Evolutionary conservation across 2,888 invertebrate species (phyloP), one percentile per base, ranked within the genome.

Genomic region (Pheosia tremula): DNA sequence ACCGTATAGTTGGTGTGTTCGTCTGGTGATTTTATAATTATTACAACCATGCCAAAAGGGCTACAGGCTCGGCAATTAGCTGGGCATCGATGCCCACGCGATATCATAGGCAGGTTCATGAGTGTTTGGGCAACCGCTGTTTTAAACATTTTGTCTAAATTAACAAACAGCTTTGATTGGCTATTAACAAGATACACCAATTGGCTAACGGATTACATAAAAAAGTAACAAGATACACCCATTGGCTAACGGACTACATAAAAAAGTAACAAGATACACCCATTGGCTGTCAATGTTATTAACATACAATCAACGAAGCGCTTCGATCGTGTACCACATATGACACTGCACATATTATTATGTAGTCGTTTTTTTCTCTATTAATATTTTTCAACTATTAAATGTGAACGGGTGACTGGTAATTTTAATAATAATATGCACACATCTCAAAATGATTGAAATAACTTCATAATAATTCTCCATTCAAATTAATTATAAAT

Each of bases 301-400:
- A 24, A 50, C 50, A 50, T 50, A 50, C 24, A 50, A 50, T 6
- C 4, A 10, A 10, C 8, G 36, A 37, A 53, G 37, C 53, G 11
- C 53, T 37, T 37, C 7, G 5, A 52, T 5, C 53, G 37, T 11
- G 36, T 4, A 7, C 7, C 36, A 53, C 53, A 53, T 37, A 38
- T 11, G 24, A 53, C 53, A 53, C 53, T 37, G 53, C 36, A 53
- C 53, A 53, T 5, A 37, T 53, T 5, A 37, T 53, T 24, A 24
- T 2, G 53, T 37, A 53, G 53, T 9, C 8, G 9, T 37, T 55
- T 39, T 13, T n/a, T 38, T 37, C 55, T 55, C 39, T 39, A 13
- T 55, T 55, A 50, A 39, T 2, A 55, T 39, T 55, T 55, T 11
- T 24, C 24, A 55, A 38, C 55, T 55, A 11, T 53, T 53, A 11